These are phyloP conservation scores for Pagrus major DNA, from an alignment of 2,113 vertebrate species.

Conservation along the genomic window DNA sequence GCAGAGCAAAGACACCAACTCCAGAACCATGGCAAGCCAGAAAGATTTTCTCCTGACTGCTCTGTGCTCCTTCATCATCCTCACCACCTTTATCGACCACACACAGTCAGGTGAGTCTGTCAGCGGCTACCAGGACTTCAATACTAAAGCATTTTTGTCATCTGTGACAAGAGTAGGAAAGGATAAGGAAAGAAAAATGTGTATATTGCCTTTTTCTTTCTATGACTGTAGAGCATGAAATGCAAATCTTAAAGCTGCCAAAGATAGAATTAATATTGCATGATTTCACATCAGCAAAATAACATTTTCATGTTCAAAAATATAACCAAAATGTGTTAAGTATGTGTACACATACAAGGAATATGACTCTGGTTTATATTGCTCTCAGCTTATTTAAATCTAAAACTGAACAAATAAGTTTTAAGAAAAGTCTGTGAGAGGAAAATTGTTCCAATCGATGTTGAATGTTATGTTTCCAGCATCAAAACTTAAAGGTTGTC, in stretches of 20 bases:
- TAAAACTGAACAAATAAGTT: too few relatives aligned
- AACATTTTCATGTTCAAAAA: too few relatives aligned
- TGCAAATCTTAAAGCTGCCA: neutral
- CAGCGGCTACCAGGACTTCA: neutral
- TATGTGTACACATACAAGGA: too few relatives aligned
- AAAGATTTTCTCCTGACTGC: conserved; percentile 8
- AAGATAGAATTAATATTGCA: too few relatives aligned
- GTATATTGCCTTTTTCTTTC: neutral
- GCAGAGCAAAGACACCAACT: neutral
- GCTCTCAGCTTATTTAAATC: too few relatives aligned
- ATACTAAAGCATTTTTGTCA: neutral
- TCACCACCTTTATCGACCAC: conserved; percentile 38
- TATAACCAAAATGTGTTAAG: too few relatives aligned
- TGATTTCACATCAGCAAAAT: too few relatives aligned
- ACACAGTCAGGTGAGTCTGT: conserved; percentile 64
- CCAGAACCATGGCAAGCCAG: conserved; percentile 43
- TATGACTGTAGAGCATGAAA: neutral
- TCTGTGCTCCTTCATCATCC: conserved; percentile 50
- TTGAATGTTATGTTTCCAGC: neutral
- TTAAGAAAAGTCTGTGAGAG: too few relatives aligned
- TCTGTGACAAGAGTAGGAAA: neutral
- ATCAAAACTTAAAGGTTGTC: neutral
- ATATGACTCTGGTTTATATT: too few relatives aligned
- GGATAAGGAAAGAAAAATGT: neutral
- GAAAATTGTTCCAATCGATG: too few relatives aligned